Evolutionary conservation across 2,888 invertebrate species (phyloP).

Genomic region (Dioctria linearis): DNA sequence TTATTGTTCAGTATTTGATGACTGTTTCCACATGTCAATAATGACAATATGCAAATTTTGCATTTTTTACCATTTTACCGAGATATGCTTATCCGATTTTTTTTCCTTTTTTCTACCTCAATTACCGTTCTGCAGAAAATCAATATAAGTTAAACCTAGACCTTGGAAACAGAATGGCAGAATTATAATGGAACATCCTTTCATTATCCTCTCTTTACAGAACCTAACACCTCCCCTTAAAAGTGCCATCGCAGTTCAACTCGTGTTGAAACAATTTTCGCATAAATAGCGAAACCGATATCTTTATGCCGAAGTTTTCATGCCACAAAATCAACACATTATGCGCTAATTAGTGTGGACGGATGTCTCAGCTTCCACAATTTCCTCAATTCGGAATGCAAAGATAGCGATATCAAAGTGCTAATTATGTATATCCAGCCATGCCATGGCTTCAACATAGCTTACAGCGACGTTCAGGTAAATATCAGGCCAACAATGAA

Average conservation of each 20-base stretch:
- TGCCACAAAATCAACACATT: conserved; percentile 28
- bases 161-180: no score
- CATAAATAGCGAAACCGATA: neutral
- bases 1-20: no score
- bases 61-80: no score
- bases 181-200: no score
- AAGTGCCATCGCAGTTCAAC: neutral
- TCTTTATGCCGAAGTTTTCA: neutral
- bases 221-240: no score
- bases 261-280: neutral
- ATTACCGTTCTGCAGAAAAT: no score
- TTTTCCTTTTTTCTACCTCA: no score
- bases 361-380: conserved; percentile 43
- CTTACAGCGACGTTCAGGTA: conserved; percentile 34
- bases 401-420: conserved; percentile 41
- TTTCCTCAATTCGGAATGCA: conserved; percentile 33
- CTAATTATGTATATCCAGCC: conserved; percentile 23
- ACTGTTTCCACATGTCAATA: no score
- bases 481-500: conserved; percentile 47
- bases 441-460: neutral
- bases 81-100: no score
- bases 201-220: no score
- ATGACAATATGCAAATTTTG: no score
- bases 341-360: conserved; percentile 49
- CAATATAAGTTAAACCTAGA: no score